Evolutionary conservation across 2,113 vertebrate species (phyloP).

Genomic region (Capra hircus): DNA sequence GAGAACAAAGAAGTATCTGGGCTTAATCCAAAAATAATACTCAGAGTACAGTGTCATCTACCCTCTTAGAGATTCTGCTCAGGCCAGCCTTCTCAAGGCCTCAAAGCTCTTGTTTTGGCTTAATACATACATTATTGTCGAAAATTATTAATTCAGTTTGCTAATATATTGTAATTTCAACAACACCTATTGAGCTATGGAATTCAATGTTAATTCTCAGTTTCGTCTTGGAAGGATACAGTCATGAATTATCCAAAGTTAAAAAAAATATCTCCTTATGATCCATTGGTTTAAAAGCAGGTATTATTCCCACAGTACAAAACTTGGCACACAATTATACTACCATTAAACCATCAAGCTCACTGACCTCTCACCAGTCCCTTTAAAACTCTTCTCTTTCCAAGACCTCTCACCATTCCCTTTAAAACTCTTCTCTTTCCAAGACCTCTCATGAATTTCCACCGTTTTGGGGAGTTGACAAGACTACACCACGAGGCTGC

Average conservation of each 20-base stretch:
- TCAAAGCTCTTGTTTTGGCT: background rate
- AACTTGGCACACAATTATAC: background rate
- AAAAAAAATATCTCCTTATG: background rate
- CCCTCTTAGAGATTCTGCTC: background rate
- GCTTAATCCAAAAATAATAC: background rate
- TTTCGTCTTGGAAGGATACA: background rate
- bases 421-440: background rate
- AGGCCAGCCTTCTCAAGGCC: background rate
- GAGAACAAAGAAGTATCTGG: background rate
- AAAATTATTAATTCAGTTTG: background rate
- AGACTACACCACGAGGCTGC: background rate
- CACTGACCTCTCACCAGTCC: background rate
- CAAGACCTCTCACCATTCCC: background rate
- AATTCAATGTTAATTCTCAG: background rate
- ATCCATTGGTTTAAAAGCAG: background rate
- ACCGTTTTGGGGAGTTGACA: background rate
- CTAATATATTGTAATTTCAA: background rate
- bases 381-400: background rate
- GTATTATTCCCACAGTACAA: background rate
- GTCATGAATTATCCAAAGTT: background rate
- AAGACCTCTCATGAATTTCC: background rate
- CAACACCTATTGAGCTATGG: background rate
- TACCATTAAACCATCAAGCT: background rate
- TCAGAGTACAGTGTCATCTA: background rate
- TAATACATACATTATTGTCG: background rate